Base-by-base conservation (phyloP, 2,888 invertebrate genomes). In the Seira musarum region DNA sequence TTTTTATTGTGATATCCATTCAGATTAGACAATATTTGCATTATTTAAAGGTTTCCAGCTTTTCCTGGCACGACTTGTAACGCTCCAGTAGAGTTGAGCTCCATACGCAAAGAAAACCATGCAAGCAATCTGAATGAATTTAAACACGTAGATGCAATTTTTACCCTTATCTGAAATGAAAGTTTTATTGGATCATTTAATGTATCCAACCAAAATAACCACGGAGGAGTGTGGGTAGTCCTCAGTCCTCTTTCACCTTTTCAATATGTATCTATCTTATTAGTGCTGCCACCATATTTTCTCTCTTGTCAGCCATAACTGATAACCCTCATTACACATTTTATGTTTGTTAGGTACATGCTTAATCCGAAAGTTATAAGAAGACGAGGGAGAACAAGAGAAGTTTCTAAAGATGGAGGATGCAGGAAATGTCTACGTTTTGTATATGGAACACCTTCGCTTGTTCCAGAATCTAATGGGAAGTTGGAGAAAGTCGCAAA, bases 161-260 rank as follows among this genome's bases (percentile, higher is more conserved):
- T 67, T 8, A 17, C 25, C 57, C 67, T 67, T 74, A 74, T 67
- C 74, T 67, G n/a, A 30, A 30, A 30, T 30, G 30, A 30, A 35
- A 40, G 57, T 74, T 74, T 74, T 74, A 74, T 67, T 74, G 61
- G 61, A 40, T 74, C 74, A 67, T 74, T 74, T 67, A 67, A 30
- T 35, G 35, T n/a, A 35, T 21, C 61, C 61, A 21, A 61, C 61
- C 10, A 21, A 21, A 57, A 17, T 53, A 53, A 53, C 53, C 30
- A 19, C 61, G 17, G 61, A 61, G 30, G 30, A 30, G 30, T 57
- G 3, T 61, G 19, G 22, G n/a, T 19, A 61, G 22, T 61, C 17
- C 17, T 53, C 13, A 46, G 6, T 53, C 13, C 13, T 2, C 61
- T 21, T 21, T 61, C 17, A 21, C 19, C 22, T 61, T 21, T 21